These are phyloP conservation scores for Penaeus chinensis DNA, from an alignment of 1,140 invertebrate genomes.

Conservation along the genomic window DNA sequence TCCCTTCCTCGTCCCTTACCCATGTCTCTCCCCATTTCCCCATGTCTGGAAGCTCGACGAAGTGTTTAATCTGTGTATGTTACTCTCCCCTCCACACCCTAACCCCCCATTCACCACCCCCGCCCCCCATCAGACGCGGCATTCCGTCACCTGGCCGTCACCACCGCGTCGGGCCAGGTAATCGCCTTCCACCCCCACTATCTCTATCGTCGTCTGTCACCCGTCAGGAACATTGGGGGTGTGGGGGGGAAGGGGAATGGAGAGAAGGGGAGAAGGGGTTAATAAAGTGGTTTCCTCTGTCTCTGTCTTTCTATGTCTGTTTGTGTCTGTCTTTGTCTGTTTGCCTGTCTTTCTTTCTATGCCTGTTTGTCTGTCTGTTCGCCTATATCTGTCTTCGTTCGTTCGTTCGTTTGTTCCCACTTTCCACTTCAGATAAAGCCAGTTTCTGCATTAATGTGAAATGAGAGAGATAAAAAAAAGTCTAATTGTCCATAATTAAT, in stretches of 20 bases:
- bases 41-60: too few species aligned
- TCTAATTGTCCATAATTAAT: too few species aligned
- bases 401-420: conserved; percentile 34
- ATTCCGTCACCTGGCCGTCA: too few species aligned
- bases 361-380: neutral
- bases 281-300: neutral
- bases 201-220: conserved; percentile 1
- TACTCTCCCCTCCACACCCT: too few species aligned
- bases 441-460: too few species aligned
- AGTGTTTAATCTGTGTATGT: too few species aligned
- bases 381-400: conserved; percentile 7
- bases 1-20: too few species aligned
- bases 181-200: neutral
- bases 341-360: conserved; percentile 1
- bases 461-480: too few species aligned
- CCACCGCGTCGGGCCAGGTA: neutral
- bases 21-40: too few species aligned
- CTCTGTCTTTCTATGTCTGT: neutral
- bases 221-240: conserved; percentile 21
- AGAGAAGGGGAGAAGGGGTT: neutral
- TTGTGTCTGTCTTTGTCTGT: conserved; percentile 18
- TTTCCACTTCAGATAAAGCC: conserved; percentile 6
- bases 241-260: neutral
- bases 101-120: too few species aligned
- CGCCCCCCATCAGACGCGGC: too few species aligned